These are phyloP conservation scores for Siderastrea siderea DNA, from an alignment of 92 coral and sea anemone species.

Conservation along the genomic window DNA sequence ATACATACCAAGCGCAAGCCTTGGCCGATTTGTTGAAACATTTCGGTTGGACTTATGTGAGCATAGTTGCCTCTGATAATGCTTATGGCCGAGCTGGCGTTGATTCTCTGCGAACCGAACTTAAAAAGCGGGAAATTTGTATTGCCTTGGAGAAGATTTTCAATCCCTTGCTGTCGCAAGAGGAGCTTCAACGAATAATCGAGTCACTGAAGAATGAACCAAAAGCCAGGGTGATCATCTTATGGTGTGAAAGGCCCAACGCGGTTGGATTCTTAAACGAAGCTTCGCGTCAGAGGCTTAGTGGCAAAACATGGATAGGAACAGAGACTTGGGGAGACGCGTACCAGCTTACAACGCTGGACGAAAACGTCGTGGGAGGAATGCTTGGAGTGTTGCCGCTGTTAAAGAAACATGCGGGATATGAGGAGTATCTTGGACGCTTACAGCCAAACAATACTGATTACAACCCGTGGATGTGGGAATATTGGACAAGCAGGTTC, in stretches of 20 bases:
- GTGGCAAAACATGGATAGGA: constrained; percentile 94
- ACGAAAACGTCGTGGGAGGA: constrained; percentile 81
- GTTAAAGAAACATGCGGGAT: constrained; percentile 64
- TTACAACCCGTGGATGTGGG: constrained; percentile 91
- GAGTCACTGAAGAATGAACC: constrained; percentile 68
- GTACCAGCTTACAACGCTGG: constrained; percentile 66
- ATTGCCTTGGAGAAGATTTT: constrained; percentile 84
- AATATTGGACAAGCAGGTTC: constrained; percentile 80
- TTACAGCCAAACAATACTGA: constrained; percentile 77
- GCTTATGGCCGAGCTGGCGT: constrained; percentile 97
- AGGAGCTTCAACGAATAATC: constrained; percentile 73
- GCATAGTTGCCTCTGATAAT: constrained; percentile 92
- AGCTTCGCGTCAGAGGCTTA: constrained; percentile 76
- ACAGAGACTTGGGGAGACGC: constrained; percentile 99
- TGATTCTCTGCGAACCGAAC: constrained; percentile 82
- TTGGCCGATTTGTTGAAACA: constrained; percentile 87
- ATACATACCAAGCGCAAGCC: constrained; percentile 93
- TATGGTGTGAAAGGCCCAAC: constrained; percentile 95
- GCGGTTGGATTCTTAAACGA: constrained; percentile 90
- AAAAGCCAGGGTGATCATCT: constrained; percentile 79
- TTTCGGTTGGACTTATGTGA: constrained; percentile 95
- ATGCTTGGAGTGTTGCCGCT: constrained; percentile 94
- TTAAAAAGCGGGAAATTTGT: constrained; percentile 82
- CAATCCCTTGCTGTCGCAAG: constrained; percentile 68
- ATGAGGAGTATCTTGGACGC: constrained; percentile 73